These are phyloP conservation scores for Xylota sylvarum DNA, from an alignment of 2,888 invertebrate species.

Conservation along the genomic window DNA sequence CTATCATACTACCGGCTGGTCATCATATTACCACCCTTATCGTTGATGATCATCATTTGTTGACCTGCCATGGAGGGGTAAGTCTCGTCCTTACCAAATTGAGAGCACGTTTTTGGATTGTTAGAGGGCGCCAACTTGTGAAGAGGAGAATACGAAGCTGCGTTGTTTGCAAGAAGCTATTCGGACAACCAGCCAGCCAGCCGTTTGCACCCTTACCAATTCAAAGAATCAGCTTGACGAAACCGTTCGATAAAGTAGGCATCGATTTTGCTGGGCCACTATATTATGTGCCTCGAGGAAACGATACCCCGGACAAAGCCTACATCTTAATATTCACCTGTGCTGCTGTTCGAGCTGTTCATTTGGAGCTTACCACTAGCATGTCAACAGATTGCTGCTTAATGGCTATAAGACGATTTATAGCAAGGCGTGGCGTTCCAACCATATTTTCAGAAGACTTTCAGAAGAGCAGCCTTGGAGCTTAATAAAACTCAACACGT, in stretches of 20 bases:
- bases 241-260: neutral
- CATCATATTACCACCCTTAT: neutral
- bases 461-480: constrained; percentile 17
- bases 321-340: constrained; percentile 49
- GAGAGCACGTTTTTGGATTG: constrained; percentile 32
- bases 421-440: constrained; percentile 18
- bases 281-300: neutral
- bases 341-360: constrained; percentile 45
- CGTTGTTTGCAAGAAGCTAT: constrained; percentile 23
- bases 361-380: constrained; percentile 52
- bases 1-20: neutral
- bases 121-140: constrained; percentile 23
- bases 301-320: neutral
- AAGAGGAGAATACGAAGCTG: constrained; percentile 28
- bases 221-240: neutral
- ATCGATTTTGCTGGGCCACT: neutral
- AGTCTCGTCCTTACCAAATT: constrained; percentile 14
- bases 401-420: too few relatives aligned
- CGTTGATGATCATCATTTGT: neutral
- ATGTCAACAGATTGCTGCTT: too few relatives aligned
- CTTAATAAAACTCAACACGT: neutral
- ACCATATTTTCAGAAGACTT: constrained; percentile 32
- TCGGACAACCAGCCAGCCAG: neutral
- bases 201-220: neutral
- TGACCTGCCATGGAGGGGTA: constrained; percentile 23